These are phyloP conservation scores for Sparidentex hasta DNA, from an alignment of 2,797 vertebrate genomes.

Conservation along the genomic window DNA sequence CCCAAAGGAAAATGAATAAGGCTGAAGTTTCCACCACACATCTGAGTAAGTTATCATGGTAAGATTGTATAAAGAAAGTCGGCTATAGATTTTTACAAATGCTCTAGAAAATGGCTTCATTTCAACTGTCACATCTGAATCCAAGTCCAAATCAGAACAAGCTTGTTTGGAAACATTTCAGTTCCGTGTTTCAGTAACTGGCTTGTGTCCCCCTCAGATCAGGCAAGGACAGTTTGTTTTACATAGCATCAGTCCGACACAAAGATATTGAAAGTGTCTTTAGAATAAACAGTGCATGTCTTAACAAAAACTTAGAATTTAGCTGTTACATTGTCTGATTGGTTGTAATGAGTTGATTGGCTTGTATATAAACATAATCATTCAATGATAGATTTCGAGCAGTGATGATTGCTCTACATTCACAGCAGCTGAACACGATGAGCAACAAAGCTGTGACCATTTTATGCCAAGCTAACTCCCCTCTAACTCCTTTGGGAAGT, in stretches of 20 bases:
- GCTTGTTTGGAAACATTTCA: neutral
- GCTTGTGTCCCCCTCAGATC: neutral
- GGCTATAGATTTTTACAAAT: neutral
- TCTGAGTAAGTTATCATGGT: neutral
- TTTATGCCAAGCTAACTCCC: slow-evolving; percentile 22
- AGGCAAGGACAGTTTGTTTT: neutral
- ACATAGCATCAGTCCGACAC: too few relatives aligned
- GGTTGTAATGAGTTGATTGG: neutral
- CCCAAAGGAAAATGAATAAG: neutral
- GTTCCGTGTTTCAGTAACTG: neutral
- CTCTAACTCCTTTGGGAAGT: slow-evolving; percentile 22
- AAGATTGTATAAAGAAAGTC: neutral
- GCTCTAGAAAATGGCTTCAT: neutral
- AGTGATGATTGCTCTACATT: neutral
- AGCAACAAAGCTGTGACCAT: neutral
- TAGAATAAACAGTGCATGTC: neutral
- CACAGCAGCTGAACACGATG: neutral
- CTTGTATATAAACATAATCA: neutral
- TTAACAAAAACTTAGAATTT: neutral
- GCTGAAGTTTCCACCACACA: neutral
- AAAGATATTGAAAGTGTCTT: too few relatives aligned
- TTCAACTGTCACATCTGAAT: neutral
- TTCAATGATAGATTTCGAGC: neutral
- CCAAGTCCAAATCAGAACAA: neutral
- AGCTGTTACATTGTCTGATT: neutral